Percentiles rank a stretch among this genome's conserved stretches.
Conservation (phyloP, 1,140 invertebrate species). For the Planococcus citri region DNA sequence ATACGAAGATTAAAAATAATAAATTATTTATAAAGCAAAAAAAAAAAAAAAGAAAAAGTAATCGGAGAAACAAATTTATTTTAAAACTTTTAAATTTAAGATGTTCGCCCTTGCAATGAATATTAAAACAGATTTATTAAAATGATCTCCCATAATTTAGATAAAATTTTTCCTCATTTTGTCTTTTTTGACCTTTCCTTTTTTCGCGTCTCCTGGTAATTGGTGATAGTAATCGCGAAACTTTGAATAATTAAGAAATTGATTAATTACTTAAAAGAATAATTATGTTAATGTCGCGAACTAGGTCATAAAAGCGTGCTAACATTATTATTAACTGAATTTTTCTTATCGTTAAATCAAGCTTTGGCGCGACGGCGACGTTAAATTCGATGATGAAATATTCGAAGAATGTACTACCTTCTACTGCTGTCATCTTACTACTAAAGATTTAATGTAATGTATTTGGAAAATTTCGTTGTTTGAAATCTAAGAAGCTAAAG, state of each 20-base stretch:
- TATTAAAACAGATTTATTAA: conserved; percentile 8
- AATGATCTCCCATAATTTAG: not conserved
- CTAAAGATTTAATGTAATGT: no score
- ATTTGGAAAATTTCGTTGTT: no score
- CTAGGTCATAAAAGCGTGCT: not conserved
- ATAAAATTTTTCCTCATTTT: conserved; percentile 1
- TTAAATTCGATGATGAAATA: no score
- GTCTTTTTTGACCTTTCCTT: not conserved
- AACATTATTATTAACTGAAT: no score
- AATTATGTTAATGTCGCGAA: not conserved
- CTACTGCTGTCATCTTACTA: no score
- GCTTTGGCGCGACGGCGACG: no score
- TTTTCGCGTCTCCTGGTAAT: not conserved
- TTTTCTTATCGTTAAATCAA: no score
- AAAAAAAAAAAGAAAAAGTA: not conserved
- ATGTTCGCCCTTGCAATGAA: conserved; percentile 1
- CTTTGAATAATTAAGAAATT: conserved; percentile 8
- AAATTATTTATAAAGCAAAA: not conserved
- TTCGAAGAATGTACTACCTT: no score
- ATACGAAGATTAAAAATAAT: not conserved
- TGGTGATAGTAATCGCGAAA: not conserved
- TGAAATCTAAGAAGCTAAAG: no score
- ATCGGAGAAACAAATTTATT: conserved; percentile 4
- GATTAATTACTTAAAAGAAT: not conserved
- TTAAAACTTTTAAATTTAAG: not conserved